Conservation (phyloP, 2,113 vertebrate genomes). For the Orientallactaga bullata region DNA sequence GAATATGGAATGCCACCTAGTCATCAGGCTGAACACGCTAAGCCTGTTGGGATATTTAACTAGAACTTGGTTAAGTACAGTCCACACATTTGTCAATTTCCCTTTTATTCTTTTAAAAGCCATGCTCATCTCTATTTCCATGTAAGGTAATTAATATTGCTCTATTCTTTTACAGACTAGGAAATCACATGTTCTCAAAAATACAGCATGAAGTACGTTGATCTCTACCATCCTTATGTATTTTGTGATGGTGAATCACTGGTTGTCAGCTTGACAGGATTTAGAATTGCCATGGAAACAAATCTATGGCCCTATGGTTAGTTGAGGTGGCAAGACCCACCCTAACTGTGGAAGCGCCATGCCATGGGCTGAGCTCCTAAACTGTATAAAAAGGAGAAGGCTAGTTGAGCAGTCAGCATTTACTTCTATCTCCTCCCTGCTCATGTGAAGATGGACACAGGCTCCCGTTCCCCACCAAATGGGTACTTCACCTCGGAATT, state of each 20-base stretch:
- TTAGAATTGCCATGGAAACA: too few relatives aligned
- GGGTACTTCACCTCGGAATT: too few relatives aligned
- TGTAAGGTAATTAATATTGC: background rate
- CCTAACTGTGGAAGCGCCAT: too few relatives aligned
- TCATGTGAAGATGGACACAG: too few relatives aligned
- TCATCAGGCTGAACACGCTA: background rate
- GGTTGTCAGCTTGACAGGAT: too few relatives aligned
- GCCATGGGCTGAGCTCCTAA: too few relatives aligned
- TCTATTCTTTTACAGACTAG: background rate
- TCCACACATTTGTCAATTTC: background rate
- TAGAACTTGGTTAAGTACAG: background rate
- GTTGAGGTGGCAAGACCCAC: too few relatives aligned
- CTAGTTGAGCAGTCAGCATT: too few relatives aligned
- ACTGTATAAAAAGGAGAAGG: too few relatives aligned
- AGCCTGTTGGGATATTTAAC: background rate
- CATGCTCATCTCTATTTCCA: background rate
- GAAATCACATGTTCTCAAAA: slow-evolving; percentile 2
- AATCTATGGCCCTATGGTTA: too few relatives aligned
- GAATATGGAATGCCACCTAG: background rate
- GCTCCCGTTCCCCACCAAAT: too few relatives aligned
- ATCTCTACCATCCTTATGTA: background rate
- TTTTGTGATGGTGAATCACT: background rate
- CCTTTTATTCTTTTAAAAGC: slow-evolving; percentile 15
- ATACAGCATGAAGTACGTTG: background rate
- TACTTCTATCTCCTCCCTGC: too few relatives aligned